Base-by-base conservation (phyloP, 2,888 invertebrate genomes). In the Sphecodes monilicornis region DNA sequence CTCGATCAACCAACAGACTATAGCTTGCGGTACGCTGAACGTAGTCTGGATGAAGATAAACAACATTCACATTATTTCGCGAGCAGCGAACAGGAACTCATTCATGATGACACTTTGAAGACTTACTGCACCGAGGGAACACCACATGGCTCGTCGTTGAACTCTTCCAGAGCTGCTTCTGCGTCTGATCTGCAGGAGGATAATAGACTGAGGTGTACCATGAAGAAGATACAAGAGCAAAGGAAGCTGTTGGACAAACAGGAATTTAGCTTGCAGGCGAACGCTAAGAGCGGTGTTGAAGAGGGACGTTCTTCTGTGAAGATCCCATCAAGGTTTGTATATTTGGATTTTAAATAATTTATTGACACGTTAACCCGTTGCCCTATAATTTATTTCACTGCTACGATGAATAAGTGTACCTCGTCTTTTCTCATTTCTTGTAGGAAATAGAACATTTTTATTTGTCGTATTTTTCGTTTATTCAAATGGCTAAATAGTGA, bases 81-180 rank as follows among this genome's bases (percentile, higher is more conserved):
- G 4, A 86, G 83, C 11, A 90, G 85, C 29, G 93, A 92, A 29
- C 92, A 93, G 72, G 92, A 91, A 86, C 95, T 95, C 88, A 95
- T 97, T 22, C 96, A 97, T 90, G 97, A 97, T 84, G 98, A 98
- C 92, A 97, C 98, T 0, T 96, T 98, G 11, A 97, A 97, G 94
- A 98, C 98, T 81, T 98, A 98, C 94, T 98, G 97, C 92, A 98
- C 98, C 0, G 98, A 99, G 95, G 98, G 97, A 26, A 98, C 98
- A 0, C 98, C 98, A 0, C 97, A 97, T 91, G 97, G 97, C 92
- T 97, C 97, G 6, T 93, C 94, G 0, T 77, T 93, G 26, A 93
- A 92, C 90, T 97, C 98, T 92, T 98, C 98, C 0, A 98, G 97
- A 46, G 98, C 98, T 0, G 98, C 98, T 0, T 98, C 98, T 0